Evolutionary conservation across 2,888 invertebrate species (phyloP).

Genomic region (Drosophila ezoana): DNA sequence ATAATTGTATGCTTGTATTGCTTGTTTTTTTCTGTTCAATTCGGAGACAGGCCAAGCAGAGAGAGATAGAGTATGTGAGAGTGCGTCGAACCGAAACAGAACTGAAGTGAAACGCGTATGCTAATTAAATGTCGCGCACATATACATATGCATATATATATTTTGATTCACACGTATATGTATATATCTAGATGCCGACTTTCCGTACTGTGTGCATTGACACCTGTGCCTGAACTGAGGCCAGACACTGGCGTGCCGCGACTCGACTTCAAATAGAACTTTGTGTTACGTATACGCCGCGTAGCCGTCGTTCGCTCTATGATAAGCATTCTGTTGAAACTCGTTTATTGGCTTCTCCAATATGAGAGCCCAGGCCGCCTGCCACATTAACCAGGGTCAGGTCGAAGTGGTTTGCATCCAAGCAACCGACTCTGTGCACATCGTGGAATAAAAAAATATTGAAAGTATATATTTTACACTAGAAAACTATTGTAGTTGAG

Average conservation of each 20-base stretch:
- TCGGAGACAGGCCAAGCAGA: not conserved
- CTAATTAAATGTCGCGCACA: constrained; percentile 57
- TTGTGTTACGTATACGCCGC: constrained; percentile 47
- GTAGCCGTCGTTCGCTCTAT: constrained; percentile 10
- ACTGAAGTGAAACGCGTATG: constrained; percentile 54
- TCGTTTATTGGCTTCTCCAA: constrained; percentile 9
- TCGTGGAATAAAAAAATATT: not conserved
- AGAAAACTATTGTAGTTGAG: not conserved
- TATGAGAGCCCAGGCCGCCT: not conserved
- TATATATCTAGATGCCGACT: constrained; percentile 10
- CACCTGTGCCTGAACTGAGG: constrained; percentile 71
- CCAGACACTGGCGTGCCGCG: constrained; percentile 18
- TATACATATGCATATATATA: constrained; percentile 5
- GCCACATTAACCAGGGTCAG: constrained; percentile 30
- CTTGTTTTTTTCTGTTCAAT: not conserved
- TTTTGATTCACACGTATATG: constrained; percentile 1
- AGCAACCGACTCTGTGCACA: not conserved
- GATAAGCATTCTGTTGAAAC: constrained; percentile 32
- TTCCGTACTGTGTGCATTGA: constrained; percentile 64
- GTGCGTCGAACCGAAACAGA: constrained; percentile 43
- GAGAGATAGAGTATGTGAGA: constrained; percentile 2
- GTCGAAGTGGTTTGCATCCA: constrained; percentile 14
- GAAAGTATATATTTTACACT: not conserved
- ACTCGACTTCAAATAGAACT: constrained; percentile 42
- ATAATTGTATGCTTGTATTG: constrained; percentile 1